Evolutionary conservation across 2,888 invertebrate species (phyloP), one percentile per base, ranked within the genome.

Genomic region (Conomelus anceps): DNA sequence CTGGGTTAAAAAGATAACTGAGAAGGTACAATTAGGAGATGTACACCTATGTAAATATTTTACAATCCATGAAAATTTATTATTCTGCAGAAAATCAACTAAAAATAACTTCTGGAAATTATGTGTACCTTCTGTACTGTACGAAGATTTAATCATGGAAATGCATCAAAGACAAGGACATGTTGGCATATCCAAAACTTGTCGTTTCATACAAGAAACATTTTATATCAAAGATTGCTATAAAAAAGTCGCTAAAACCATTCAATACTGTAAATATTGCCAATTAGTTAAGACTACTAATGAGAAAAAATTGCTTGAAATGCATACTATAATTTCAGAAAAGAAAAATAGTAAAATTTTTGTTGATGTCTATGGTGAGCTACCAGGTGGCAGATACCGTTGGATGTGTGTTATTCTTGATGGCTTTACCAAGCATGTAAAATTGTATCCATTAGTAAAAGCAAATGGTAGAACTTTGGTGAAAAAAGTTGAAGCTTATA

Each of bases 351-450:
- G 26, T 34, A 22, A 41, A 11, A 23, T 88, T 13, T 63, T 63
- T 88, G 23, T 88, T n/a, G 88, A 88, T 23, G 3, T 88, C 0
- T 84, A 84, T 29, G 88, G 88, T 22, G 88, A 88, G 29, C 22
- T 88, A 63, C 88, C 88, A 22, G 84, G 63, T 23, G 84, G 88
- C 22, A 23, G 23, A 17, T 23, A 26, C 6, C 84, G 88, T 17
- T 24, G 22, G n/a, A 84, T 84, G 22, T 88, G 85, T 22, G 63
- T 88, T 88, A 11, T 88, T 6, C 24, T 88, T 26, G 88, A 88
- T 26, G 26, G 26, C 20, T 88, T 84, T n/a, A 84, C 88, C 4
- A 88, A 88, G 22, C 41, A n/a, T 41, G 88, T 88, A 0, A 63
- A 88, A 24, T 84, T 84, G 20, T 84, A 84, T 88, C 84, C 88